Conservation (phyloP, 2,888 invertebrate genomes). For the Nematopogon swammerdamellus region DNA sequence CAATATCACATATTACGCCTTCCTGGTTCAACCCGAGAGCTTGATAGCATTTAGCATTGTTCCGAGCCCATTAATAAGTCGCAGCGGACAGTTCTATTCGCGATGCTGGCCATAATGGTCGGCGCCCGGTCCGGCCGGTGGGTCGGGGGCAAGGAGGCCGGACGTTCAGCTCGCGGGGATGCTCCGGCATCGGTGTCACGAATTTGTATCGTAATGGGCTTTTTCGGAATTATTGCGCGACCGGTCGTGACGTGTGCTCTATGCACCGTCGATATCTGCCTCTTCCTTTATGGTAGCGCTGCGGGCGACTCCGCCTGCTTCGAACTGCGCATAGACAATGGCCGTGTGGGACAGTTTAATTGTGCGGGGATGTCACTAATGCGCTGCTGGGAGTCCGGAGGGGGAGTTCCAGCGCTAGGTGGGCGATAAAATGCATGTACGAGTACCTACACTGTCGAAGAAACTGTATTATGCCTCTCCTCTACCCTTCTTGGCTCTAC, state of each 20-base stretch:
- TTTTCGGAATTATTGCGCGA: constrained; percentile 14
- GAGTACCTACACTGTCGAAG: too few relatives aligned
- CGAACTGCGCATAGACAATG: not conserved
- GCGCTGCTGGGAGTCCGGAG: too few relatives aligned
- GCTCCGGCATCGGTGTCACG: constrained; percentile 27
- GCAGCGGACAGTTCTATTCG: constrained; percentile 42
- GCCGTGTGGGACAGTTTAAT: not conserved
- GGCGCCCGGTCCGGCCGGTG: constrained; percentile 2
- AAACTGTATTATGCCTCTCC: too few relatives aligned
- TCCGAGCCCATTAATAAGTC: constrained; percentile 44
- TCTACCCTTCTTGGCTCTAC: too few relatives aligned
- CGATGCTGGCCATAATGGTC: not conserved
- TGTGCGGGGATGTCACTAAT: too few relatives aligned
- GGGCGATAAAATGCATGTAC: too few relatives aligned
- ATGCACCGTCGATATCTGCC: not conserved
- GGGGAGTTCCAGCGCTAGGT: too few relatives aligned
- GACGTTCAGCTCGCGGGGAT: not conserved
- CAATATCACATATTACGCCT: not conserved
- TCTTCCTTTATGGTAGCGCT: not conserved
- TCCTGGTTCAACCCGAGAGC: constrained; percentile 9
- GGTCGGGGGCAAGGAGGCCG: constrained; percentile 16
- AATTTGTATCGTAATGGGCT: constrained; percentile 29
- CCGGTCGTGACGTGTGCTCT: constrained; percentile 15
- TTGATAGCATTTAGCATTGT: constrained; percentile 52
- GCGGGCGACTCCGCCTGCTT: not conserved